Base-by-base conservation (phyloP, 2,113 vertebrate genomes). In the Atherinomorus stipes region DNA sequence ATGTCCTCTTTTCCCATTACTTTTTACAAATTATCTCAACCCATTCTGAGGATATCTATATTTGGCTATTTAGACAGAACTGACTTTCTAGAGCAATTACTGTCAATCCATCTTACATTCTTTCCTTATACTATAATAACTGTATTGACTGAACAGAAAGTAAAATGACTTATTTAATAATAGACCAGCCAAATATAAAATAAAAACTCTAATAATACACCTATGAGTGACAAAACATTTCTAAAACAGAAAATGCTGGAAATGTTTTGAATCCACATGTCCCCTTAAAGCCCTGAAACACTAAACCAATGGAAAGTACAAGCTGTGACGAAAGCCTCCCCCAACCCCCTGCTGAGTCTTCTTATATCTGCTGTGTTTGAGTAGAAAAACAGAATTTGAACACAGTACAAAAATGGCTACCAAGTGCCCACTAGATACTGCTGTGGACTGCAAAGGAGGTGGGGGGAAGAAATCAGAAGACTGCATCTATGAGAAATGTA, bases 21-120 rank as follows among this genome's bases (percentile, higher is more conserved):
- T 44, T 81, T 74, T 76, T 70, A 58, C 28, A 47, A 83, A 86
- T 38, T 51, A 62, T 81, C 53, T 71, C 60, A 81, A 42, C 62
- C 50, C 54, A 64, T 54, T 80, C 65, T 64, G 40, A 42, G 42
- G 34, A 59, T 73, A 50, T 76, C 61, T 81, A 74, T 77, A 81
- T 82, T 78, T 67, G 76, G 71, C 71, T 45, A 51, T 72, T 78
- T 53, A 51, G 40, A 67, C 28, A 23, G 22, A 47, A 74, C 63
- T 58, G 31, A 76, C 77, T 71, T 49, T 64, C 58, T 47, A 18
- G 69, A 64, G 57, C 22, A 73, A 75, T 76, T 72, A 59, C 47
- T 26, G 71, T 74, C 52, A 71, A 75, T 74, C 56, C 11, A 42
- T 74, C 58, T 79, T 4, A 18, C 21, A 22, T 57, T 53, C 56